Evolutionary conservation across 1,140 invertebrate genomes (phyloP).

Genomic region (Pogonognathellus flavescens): DNA sequence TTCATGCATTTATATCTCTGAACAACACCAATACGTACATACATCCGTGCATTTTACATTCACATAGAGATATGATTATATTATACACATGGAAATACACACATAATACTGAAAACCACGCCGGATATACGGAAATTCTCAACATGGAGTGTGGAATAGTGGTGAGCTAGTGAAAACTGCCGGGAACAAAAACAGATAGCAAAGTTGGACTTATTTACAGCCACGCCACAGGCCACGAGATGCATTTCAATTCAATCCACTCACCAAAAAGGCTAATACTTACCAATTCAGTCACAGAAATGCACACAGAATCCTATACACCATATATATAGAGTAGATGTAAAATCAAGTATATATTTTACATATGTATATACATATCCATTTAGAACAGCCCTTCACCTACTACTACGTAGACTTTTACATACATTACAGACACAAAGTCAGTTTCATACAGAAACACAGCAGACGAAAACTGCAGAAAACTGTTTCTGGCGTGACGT

Average conservation of each 20-base stretch:
- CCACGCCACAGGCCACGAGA: constrained; percentile 52
- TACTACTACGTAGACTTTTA: background rate
- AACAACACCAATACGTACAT: background rate
- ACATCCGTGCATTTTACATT: background rate
- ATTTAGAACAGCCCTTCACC: background rate
- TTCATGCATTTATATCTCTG: background rate
- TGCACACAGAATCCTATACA: background rate
- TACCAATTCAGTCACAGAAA: constrained; percentile 35
- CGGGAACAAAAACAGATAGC: constrained; percentile 15
- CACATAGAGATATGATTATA: background rate
- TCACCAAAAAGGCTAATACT: constrained; percentile 30
- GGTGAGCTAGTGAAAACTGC: background rate
- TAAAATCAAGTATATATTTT: too few species aligned
- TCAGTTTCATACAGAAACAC: background rate
- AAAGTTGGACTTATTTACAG: constrained; percentile 48
- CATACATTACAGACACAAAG: background rate
- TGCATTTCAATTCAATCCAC: constrained; percentile 53
- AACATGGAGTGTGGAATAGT: background rate
- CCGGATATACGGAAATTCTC: constrained; percentile 5
- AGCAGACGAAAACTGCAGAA: background rate
- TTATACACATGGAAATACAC: too few species aligned
- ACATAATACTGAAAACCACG: background rate
- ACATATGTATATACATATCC: too few species aligned
- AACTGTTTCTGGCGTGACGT: constrained; percentile 3
- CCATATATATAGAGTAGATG: background rate